Evolutionary conservation across 2,797 vertebrate genomes (phyloP).

Genomic region (Hirundo rustica): DNA sequence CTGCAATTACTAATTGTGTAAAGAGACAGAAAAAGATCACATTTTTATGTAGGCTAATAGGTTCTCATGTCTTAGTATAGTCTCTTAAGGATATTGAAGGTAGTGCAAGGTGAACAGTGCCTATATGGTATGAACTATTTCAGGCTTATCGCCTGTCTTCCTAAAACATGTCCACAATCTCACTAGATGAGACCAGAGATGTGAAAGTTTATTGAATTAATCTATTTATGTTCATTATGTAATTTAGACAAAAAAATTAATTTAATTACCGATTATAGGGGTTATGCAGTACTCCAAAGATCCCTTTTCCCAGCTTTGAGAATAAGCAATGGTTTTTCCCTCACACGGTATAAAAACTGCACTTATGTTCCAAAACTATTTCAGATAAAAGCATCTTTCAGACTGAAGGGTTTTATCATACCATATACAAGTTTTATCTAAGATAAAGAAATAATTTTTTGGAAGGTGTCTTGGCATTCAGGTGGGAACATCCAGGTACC

Average conservation of each 20-base stretch:
- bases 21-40: background rate
- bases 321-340: background rate
- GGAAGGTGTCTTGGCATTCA: background rate
- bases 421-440: background rate
- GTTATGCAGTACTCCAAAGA: background rate
- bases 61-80: background rate
- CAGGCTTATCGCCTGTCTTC: background rate
- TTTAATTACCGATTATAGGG: background rate
- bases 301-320: background rate
- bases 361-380: background rate
- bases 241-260: background rate
- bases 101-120: background rate
- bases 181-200: background rate
- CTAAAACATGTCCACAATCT: background rate
- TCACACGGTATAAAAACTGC: background rate
- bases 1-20: background rate
- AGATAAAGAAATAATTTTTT: background rate
- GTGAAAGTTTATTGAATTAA: background rate
- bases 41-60: background rate
- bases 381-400: background rate
- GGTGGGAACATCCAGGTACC: accelerated
- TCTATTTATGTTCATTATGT: background rate
- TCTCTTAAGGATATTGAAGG: background rate
- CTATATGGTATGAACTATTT: background rate
- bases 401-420: background rate